Evolutionary conservation across 1,140 invertebrate genomes (phyloP), one percentile per base, ranked within the genome.

Genomic region (Heliconius congener): DNA sequence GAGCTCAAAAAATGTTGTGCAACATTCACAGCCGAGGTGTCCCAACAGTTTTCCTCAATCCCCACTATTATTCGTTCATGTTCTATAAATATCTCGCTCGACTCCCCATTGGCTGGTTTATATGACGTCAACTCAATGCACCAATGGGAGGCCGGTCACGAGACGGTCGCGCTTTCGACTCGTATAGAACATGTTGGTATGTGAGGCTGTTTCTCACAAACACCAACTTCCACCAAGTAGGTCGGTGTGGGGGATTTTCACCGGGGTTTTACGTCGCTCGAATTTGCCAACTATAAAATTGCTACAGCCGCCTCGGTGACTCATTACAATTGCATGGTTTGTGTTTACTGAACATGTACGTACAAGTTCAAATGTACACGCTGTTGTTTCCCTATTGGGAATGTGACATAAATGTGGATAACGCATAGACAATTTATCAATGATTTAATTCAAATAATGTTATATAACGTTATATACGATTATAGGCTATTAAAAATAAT

Each of bases 81-180:
- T 90, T 94, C 93, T 94, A 94, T 91, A 93, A 94, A 94, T 94
- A 94, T 84, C 84, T 83, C 74, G 18, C 23, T 73, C 57, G 50
- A 8, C 52, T 71, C 55, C 74, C 83, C 73, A 91, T 94, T 94
- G 92, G 93, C 23, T 74, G 39, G 16, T 66, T 34, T 0, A 77
- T 46, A 88, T 94, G 91, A 93, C 93, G 91, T 92, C 90, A 90
- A 90, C 82, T 83, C 50, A 2, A 42, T 66, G 6, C 82, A 77
- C 93, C 92, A 94, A 93, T 93, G 73, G 73, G n/a, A 57, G 70
- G 0, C 16, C 8, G 71, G 87, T 94, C 92, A 94, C 92, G 90
- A 92, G 93, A 89, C 86, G 81, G 79, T 76, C 83, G 84, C 77
- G 78, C 81, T 86, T 77, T 84, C 71, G 57, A 55, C 66, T 81